phyloP scores from a whole-genome alignment of 2,113 vertebrate genomes.

The Mus spicilegus region DNA sequence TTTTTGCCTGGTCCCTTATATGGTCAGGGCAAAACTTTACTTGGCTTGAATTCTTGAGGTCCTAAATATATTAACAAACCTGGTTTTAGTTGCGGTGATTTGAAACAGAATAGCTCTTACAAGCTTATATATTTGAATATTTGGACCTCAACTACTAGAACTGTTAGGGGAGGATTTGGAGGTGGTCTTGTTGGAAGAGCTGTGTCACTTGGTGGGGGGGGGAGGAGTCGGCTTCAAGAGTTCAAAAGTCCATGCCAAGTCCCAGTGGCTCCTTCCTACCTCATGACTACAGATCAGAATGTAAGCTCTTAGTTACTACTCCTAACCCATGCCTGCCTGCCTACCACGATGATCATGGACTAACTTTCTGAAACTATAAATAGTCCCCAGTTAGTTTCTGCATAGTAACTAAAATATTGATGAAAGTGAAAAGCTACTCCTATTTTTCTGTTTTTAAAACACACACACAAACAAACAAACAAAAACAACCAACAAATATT shows the following conservation, averaged over 20 bases:
- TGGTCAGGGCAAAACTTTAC: not conserved
- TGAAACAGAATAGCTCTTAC: not conserved
- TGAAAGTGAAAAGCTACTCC: constrained; percentile 30
- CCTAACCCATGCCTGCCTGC: not conserved
- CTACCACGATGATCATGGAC: not conserved
- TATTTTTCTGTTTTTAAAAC: constrained; percentile 8
- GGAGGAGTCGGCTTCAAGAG: not conserved
- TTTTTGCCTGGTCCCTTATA: not conserved
- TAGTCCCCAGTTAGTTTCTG: not conserved
- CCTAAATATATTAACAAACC: not conserved
- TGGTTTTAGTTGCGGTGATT: not conserved
- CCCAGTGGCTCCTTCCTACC: not conserved
- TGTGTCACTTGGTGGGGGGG: not conserved
- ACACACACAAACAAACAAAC: not conserved
- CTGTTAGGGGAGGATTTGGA: not conserved
- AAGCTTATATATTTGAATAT: not conserved
- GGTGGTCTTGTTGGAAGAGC: not conserved
- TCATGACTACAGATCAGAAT: not conserved
- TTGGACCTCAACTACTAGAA: not conserved
- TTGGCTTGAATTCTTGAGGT: constrained; percentile 15
- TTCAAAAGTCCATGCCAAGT: not conserved
- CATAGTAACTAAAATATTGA: not conserved
- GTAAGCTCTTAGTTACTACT: not conserved
- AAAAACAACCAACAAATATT: not conserved
- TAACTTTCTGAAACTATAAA: not conserved